Base-by-base conservation (phyloP, 2,888 invertebrate species). In the Lithodes maja region DNA sequence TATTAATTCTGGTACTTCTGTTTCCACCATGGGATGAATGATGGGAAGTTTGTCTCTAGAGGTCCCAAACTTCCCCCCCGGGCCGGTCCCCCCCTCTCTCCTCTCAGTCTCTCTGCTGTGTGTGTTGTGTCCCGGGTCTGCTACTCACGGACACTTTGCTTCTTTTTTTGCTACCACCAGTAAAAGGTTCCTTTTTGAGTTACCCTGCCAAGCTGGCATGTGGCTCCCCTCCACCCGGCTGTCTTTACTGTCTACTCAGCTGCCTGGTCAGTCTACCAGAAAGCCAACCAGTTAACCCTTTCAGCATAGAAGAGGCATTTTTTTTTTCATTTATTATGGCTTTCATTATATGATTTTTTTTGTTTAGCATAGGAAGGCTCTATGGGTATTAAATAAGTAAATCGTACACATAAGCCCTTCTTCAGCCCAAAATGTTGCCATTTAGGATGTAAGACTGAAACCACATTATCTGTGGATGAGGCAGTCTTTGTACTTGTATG, bases 81-180 rank as follows among this genome's bases (percentile, higher is more conserved):
- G 84, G 74, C 83, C 2, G 71, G 71, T n/a, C 71, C 71, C 71
- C 71, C 17, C 84, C 78, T 89, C 88, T 89, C 87, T 71, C 84
- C 78, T 89, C 88, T 89, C 87, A 83, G 77, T 82, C 85, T 85
- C 85, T 81, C 84, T 79, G 71, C 71, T 89, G 81, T 89, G 88
- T 89, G 84, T 89, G 88, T 33, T 89, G 80, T 89, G 84, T 84
- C 85, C 82, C 80, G 88, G 85, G 88, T 81, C 84, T 84, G 83
- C 79, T 61, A 85, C 84, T 79, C 88, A 84, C 80, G 84, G 88
- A 89, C 88, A 89, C 88, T 33, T 33, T 89, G 88, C 88, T 89
- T 89, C 74, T 89, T 33, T 33, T 89, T 80, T 89, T 89, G 88
- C 88, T 89, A 89, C 84, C 88, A 89, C 88, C 88, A 85, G 84